phyloP scores from a whole-genome alignment of 2,888 invertebrate genomes.

The Meteorus colon region DNA sequence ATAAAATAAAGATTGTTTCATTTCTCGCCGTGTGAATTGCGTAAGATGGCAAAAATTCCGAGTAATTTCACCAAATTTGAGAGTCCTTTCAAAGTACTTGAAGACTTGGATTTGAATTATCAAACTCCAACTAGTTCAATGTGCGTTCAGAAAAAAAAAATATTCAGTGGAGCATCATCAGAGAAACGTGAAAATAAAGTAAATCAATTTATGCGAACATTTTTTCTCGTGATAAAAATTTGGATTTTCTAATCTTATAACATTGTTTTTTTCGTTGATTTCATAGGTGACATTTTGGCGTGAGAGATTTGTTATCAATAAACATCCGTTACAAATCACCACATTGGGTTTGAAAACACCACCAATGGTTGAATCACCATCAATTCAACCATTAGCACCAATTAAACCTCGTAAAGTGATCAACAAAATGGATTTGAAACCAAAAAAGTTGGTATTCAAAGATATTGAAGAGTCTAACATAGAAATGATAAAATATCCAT shows the following conservation, averaged over 20 bases:
- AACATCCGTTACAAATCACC: slow-evolving; percentile 16
- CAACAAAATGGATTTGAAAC: slow-evolving; percentile 53
- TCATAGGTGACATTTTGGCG: slow-evolving; percentile 23
- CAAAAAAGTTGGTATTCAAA: slow-evolving; percentile 57
- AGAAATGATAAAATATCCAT: slow-evolving; percentile 21
- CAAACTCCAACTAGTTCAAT: slow-evolving; percentile 35
- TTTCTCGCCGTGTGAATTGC: neutral
- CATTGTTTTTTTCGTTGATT: neutral
- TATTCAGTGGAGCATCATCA: slow-evolving; percentile 9
- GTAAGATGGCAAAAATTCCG: slow-evolving; percentile 13
- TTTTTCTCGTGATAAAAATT: too few relatives aligned
- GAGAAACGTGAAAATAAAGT: slow-evolving; percentile 9
- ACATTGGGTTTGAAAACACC: slow-evolving; percentile 28
- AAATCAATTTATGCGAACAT: neutral
- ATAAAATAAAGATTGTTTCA: neutral
- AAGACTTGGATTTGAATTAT: slow-evolving; percentile 31
- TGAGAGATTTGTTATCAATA: slow-evolving; percentile 20
- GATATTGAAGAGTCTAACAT: slow-evolving; percentile 51
- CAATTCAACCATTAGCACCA: slow-evolving; percentile 54
- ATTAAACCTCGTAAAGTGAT: slow-evolving; percentile 53
- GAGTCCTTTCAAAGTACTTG: slow-evolving; percentile 33
- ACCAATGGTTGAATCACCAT: slow-evolving; percentile 31
- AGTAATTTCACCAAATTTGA: slow-evolving; percentile 7
- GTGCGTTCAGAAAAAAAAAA: slow-evolving; percentile 17
- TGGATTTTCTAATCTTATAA: too few relatives aligned